Percentiles rank a stretch among this genome's conserved stretches.
These are phyloP conservation scores for Crotalus tigris DNA, from an alignment of 2,113 vertebrate species.

Conservation along the genomic window DNA sequence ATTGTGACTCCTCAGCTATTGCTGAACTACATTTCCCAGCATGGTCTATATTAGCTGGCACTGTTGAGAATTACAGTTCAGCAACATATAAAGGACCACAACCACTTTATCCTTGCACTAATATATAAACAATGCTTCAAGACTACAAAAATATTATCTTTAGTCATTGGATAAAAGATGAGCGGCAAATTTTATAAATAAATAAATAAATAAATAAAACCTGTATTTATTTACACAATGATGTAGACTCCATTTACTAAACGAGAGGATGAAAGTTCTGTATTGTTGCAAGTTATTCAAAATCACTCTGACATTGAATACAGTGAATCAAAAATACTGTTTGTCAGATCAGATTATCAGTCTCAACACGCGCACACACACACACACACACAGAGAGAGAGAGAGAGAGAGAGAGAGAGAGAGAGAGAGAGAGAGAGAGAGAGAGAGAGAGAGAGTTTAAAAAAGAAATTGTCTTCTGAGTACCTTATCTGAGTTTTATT, in stretches of 20 bases:
- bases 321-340: neutral
- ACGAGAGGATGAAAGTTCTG: too few species aligned
- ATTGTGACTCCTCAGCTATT: neutral
- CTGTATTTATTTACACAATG: neutral
- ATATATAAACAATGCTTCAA: neutral
- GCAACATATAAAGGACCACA: neutral
- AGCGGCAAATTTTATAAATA: neutral
- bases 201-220: neutral
- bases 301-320: neutral
- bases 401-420: too few species aligned
- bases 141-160: neutral
- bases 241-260: neutral
- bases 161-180: neutral
- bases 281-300: neutral
- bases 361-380: neutral
- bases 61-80: neutral
- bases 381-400: too few species aligned
- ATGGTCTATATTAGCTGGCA: neutral
- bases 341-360: neutral
- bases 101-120: neutral
- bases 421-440: too few species aligned
- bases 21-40: neutral
- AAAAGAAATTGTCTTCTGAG: neutral
- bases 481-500: neutral
- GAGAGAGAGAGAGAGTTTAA: neutral